phyloP scores from a whole-genome alignment of 2,797 vertebrate genomes.

The Epinephelus awoara region DNA sequence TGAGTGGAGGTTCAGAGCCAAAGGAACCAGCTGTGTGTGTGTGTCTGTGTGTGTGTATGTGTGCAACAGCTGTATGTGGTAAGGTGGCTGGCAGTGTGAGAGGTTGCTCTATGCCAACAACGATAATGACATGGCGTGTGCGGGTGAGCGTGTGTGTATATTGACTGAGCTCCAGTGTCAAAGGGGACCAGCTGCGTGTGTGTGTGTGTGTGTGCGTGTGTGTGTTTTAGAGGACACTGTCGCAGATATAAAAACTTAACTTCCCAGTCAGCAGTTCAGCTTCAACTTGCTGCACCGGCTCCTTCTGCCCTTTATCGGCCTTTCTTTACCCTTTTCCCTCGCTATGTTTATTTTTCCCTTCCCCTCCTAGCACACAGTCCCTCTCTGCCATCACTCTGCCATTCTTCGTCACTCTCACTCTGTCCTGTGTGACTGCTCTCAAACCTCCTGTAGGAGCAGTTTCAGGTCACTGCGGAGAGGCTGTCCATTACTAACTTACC shows the following conservation, averaged over 20 bases:
- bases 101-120: slow-evolving; percentile 64
- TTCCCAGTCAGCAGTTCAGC: slow-evolving; percentile 69
- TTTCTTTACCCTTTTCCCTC: slow-evolving; percentile 48
- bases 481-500: slow-evolving; percentile 72
- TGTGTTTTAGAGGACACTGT: slow-evolving; percentile 64
- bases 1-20: slow-evolving; percentile 54
- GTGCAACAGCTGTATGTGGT: slow-evolving; percentile 68
- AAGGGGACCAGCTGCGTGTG: slow-evolving; percentile 51
- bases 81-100: slow-evolving; percentile 62
- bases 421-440: slow-evolving; percentile 65
- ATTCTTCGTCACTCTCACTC: slow-evolving; percentile 9
- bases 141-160: slow-evolving; percentile 57
- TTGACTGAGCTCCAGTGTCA: slow-evolving; percentile 68
- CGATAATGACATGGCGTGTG: slow-evolving; percentile 71
- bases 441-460: slow-evolving; percentile 71
- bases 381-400: slow-evolving; percentile 47
- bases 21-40: slow-evolving; percentile 60
- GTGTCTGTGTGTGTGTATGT: slow-evolving; percentile 45
- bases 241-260: slow-evolving; percentile 65
- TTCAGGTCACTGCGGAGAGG: slow-evolving; percentile 69
- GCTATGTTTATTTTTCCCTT: slow-evolving; percentile 53
- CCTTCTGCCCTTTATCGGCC: slow-evolving; percentile 52
- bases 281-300: slow-evolving; percentile 19
- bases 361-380: slow-evolving; percentile 23
- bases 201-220: slow-evolving; percentile 25